phyloP scores from a whole-genome alignment of 2,113 vertebrate genomes.

The Oophaga pumilio region DNA sequence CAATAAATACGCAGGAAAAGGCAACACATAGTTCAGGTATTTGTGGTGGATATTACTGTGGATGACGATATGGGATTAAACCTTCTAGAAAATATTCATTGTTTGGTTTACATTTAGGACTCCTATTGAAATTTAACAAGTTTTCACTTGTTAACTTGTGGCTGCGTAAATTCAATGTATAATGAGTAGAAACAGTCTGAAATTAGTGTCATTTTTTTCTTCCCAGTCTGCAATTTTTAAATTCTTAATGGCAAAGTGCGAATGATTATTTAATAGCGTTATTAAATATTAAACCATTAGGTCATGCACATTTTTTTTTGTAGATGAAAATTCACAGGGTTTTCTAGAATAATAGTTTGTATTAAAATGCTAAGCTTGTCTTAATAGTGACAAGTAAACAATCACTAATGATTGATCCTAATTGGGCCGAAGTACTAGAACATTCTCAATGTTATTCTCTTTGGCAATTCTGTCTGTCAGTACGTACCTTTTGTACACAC shows the following conservation, averaged over 20 bases:
- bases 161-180: constrained; percentile 14
- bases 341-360: constrained; percentile 23
- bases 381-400: constrained; percentile 38
- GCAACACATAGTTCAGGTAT: not conserved
- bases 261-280: constrained; percentile 49
- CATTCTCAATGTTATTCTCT: not conserved
- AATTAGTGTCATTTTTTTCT: constrained; percentile 35
- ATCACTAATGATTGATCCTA: constrained; percentile 39
- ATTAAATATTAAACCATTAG: constrained; percentile 54
- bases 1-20: not conserved
- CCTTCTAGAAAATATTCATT: constrained; percentile 14
- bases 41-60: not conserved
- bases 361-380: constrained; percentile 34
- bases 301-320: constrained; percentile 49
- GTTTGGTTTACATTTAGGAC: constrained; percentile 10
- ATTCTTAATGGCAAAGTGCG: constrained; percentile 45
- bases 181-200: constrained; percentile 40
- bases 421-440: constrained; percentile 8
- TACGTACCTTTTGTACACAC: not conserved
- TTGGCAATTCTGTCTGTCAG: not conserved
- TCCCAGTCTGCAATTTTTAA: constrained; percentile 44
- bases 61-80: constrained; percentile 13
- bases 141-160: constrained; percentile 46
- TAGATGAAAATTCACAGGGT: constrained; percentile 24
- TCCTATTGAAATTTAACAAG: constrained; percentile 22